A percentile compares a stretch with the other conserved stretches of the same genome.
phyloP scores from a whole-genome alignment of 2,797 vertebrate species.

The Neoniphon sammara region DNA sequence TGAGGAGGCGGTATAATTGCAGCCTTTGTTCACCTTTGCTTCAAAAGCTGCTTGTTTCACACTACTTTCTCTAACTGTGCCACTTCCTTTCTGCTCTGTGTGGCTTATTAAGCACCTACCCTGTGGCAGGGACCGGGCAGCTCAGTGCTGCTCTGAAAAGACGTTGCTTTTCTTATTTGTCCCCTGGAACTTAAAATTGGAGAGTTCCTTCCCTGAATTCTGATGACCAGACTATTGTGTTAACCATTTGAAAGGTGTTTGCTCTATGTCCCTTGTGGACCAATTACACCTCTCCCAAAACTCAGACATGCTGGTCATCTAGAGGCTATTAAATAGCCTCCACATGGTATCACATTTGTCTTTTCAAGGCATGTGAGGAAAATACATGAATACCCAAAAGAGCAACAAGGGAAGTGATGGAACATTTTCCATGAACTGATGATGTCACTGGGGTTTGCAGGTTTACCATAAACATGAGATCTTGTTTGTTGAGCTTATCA shows the following conservation, averaged over 20 bases:
- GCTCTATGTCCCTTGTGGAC: conserved; percentile 60
- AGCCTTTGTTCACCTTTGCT: conserved; percentile 54
- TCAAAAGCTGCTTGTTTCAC: conserved; percentile 56
- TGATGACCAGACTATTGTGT: conserved; percentile 54
- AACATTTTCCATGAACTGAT: conserved; percentile 3
- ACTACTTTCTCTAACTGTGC: conserved; percentile 42
- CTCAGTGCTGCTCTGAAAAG: conserved; percentile 51
- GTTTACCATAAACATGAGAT: conserved; percentile 4
- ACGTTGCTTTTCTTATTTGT: conserved; percentile 59
- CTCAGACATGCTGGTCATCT: conserved; percentile 35
- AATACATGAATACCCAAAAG: conserved; percentile 2
- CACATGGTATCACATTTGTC: conserved; percentile 20
- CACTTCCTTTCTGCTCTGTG: conserved; percentile 46
- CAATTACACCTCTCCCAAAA: conserved; percentile 61
- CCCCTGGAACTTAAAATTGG: conserved; percentile 53
- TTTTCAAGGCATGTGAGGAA: conserved; percentile 30
- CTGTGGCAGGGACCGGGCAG: conserved; percentile 44
- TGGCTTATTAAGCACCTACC: conserved; percentile 54
- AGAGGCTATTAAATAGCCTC: conserved; percentile 35
- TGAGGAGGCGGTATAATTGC: conserved; percentile 55
- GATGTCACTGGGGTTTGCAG: conserved; percentile 5
- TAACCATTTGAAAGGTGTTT: conserved; percentile 50
- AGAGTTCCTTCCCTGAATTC: conserved; percentile 62
- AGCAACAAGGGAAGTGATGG: neutral
- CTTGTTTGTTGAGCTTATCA: neutral